Evolutionary conservation across 2,797 vertebrate genomes (phyloP), one percentile per base, ranked within the genome.

Genomic region (Cynodonichthys magdalenae): DNA sequence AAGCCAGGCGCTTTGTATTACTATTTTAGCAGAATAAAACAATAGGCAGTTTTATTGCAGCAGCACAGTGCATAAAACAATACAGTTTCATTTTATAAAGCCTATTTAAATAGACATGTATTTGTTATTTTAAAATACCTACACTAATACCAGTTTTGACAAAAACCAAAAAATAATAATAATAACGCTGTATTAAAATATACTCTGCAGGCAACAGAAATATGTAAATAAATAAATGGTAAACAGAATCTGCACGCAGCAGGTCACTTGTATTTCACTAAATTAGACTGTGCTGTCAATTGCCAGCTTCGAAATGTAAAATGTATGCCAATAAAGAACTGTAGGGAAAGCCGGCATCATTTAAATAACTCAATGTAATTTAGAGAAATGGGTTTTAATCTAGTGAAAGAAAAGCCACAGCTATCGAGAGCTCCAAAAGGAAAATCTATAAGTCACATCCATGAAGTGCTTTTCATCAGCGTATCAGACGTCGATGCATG

Each of bases 361-460:
- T 82, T 83, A 80, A 90, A 90, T 88, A 84, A 85, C 66, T 75
- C 75, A 78, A 67, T 77, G 87, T 86, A 83, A 88, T 88, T 87
- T 79, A 66, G 66, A 81, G 74, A 77, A 88, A 88, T 81, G 77
- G 34, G 75, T 87, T 90, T 88, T 88, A 86, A 88, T 87, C 69
- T 81, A 63, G 80, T 68, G 53, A 74, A 63, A 51, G 59, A 69
- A 83, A 83, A 82, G 77, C 81, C 70, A 45, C 65, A 60, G 80
- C 80, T 66, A 69, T 81, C 70, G 44, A 77, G 79, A 69, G 14
- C 72, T 61, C 27, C 62, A 63, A 83, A 76, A 79, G 81, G 59
- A 84, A 87, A 89, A 92, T 90, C 89, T 85, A 92, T 90, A 89
- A 89, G 78, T 76, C 85, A 86, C 81, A 81, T 90, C 82, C 71